Base-by-base conservation (phyloP, 2,888 invertebrate species). In the Ormyrus thymus region DNA sequence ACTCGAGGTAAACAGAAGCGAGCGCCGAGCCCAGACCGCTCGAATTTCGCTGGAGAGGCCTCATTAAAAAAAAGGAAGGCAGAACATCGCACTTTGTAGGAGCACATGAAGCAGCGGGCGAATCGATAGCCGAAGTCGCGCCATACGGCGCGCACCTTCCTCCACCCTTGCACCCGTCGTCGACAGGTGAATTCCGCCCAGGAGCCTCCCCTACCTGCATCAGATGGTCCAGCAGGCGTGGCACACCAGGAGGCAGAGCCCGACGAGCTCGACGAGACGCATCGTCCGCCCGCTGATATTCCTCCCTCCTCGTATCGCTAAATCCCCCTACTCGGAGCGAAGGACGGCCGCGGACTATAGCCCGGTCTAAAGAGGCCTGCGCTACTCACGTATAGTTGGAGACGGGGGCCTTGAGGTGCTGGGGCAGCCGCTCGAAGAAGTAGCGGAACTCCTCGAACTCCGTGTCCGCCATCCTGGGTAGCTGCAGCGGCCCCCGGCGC, bases 371-470 rank as follows among this genome's bases (percentile, higher is more conserved):
- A 9, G 10, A 56, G 15, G 29, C 9, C 43, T 0, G 11, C 8
- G 7, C 81, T 29, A 94, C 97, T 97, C 93, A 97, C 97, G 96
- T 96, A 91, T 97, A 97, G 91, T 95, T 96, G 78, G 95, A 95
- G 85, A 95, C 93, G 74, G 96, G 94, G 70, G 94, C 94, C 89
- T 94, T 95, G 83, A 94, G 93, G 87, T 95, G 94, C 89, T 95
- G 95, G 80, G 95, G 95, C 90, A 95, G 92, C 91, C 94, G 93
- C 87, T 96, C 96, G 91, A 96, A 97, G 90, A 94, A 94, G 87
- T 95, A 94, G 87, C 95, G 95, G 92, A 97, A 97, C 93, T 97
- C 96, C 91, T 97, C 97, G 92, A 96, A 97, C 91, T 97, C 97
- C 90, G 94, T 95, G 92, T 97, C 97, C 87, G 97, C 97, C 97